Evolutionary conservation across 2,888 invertebrate genomes (phyloP).

Genomic region (Cosmorhoe ocellata): DNA sequence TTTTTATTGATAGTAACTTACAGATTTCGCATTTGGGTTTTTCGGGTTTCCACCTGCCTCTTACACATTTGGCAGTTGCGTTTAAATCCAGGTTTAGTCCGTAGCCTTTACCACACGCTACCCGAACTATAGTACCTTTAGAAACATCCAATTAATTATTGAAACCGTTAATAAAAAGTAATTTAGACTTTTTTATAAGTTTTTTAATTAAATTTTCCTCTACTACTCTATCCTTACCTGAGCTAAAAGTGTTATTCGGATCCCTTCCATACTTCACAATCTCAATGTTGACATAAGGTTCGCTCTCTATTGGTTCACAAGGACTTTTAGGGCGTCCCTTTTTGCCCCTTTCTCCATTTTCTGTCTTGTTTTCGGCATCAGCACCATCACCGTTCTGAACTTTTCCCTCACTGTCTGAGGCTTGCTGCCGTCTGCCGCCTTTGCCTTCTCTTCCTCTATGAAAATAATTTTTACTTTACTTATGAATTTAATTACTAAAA

Average conservation of each 20-base stretch:
- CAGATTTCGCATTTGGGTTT: constrained; percentile 91
- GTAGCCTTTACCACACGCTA: constrained; percentile 90
- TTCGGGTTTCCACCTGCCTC: constrained; percentile 93
- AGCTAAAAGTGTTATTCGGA: constrained; percentile 87
- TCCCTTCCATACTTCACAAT: constrained; percentile 87
- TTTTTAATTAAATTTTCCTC: neutral
- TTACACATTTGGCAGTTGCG: constrained; percentile 89
- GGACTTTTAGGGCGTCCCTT: constrained; percentile 83
- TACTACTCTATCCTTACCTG: constrained; percentile 69
- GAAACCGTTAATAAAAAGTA: too few relatives aligned
- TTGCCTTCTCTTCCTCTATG: constrained; percentile 73
- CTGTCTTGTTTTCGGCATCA: constrained; percentile 45
- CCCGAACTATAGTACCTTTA: constrained; percentile 86
- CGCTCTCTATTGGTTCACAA: constrained; percentile 85
- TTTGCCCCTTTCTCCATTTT: constrained; percentile 63
- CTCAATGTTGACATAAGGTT: constrained; percentile 86
- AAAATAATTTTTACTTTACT: neutral
- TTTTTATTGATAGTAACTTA: constrained; percentile 65
- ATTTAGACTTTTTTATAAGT: too few relatives aligned
- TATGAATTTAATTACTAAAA: neutral
- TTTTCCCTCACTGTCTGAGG: constrained; percentile 48
- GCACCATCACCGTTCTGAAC: constrained; percentile 35
- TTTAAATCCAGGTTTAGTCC: constrained; percentile 88
- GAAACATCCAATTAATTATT: constrained; percentile 12
- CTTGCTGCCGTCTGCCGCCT: constrained; percentile 60